These are phyloP conservation scores for Amphipoea lucens DNA, from an alignment of 2,888 invertebrate species.

Conservation along the genomic window DNA sequence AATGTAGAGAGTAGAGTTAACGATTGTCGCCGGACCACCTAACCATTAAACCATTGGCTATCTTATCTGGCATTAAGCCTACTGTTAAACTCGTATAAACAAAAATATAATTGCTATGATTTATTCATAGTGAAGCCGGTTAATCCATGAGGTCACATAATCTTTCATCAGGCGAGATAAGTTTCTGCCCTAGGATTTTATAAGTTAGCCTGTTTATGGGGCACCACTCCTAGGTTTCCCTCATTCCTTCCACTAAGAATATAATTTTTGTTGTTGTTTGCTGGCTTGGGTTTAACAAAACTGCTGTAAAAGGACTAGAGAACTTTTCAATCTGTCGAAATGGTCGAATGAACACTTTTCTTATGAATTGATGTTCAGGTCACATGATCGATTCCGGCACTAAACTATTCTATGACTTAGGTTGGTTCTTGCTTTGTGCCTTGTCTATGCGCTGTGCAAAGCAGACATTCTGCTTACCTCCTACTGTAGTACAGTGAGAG, in stretches of 20 bases:
- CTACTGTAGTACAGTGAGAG: conserved; percentile 1
- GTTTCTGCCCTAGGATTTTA: neutral
- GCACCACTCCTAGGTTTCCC: neutral
- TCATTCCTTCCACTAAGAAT: neutral
- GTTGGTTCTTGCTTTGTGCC: neutral
- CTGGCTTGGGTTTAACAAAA: neutral
- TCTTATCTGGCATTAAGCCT: conserved; percentile 42
- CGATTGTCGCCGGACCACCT: conserved; percentile 25
- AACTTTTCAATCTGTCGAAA: neutral
- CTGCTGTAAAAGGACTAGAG: neutral
- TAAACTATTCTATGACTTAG: neutral
- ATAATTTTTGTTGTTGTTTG: neutral
- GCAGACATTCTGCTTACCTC: conserved; percentile 25
- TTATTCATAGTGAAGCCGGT: neutral
- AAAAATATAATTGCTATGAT: neutral
- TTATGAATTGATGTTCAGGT: neutral
- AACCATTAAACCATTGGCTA: conserved; percentile 33
- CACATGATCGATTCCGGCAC: too few species aligned
- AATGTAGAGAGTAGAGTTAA: conserved; percentile 5
- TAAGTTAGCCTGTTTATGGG: neutral
- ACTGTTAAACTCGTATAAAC: neutral
- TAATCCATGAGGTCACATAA: neutral
- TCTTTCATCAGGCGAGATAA: neutral
- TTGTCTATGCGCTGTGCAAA: neutral
- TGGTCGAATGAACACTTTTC: neutral